A percentile compares a stretch with the other conserved stretches of the same genome.
Conservation (phyloP, 1,140 invertebrate species). For the Steinernema khuongi region DNA sequence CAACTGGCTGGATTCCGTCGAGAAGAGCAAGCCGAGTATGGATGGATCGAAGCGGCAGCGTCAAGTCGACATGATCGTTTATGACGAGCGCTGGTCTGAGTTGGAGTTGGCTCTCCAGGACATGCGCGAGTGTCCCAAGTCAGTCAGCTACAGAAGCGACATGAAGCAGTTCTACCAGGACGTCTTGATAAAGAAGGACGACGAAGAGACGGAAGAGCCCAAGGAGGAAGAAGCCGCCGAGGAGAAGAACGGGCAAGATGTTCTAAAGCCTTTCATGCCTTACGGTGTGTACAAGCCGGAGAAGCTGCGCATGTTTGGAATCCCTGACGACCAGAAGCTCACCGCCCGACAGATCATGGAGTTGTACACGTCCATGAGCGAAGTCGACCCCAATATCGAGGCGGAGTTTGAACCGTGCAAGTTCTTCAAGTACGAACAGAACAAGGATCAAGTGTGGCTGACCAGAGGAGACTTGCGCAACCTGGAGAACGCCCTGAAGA, state of each 20-base stretch:
- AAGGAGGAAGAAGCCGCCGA: slow-evolving; percentile 7
- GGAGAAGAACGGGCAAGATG: slow-evolving; percentile 3
- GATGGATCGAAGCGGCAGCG: slow-evolving; percentile 26
- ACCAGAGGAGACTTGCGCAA: slow-evolving; percentile 40
- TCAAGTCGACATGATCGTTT: slow-evolving; percentile 52
- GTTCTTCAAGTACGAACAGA: slow-evolving; percentile 47
- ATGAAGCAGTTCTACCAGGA: slow-evolving; percentile 10
- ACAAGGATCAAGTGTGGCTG: slow-evolving; percentile 46
- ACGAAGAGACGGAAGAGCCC: neutral
- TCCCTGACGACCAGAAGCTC: slow-evolving; percentile 55
- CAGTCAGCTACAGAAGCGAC: neutral
- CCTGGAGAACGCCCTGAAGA: slow-evolving; percentile 50
- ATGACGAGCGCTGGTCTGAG: slow-evolving; percentile 56
- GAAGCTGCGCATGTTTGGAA: slow-evolving; percentile 56
- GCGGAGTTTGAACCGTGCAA: slow-evolving; percentile 51
- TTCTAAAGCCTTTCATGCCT: slow-evolving; percentile 48
- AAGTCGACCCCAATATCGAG: slow-evolving; percentile 46
- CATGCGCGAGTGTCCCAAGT: slow-evolving; percentile 18
- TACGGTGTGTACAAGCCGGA: slow-evolving; percentile 56
- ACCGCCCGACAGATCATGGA: slow-evolving; percentile 55
- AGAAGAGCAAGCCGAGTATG: slow-evolving; percentile 35
- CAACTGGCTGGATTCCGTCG: slow-evolving; percentile 46
- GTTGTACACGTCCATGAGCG: slow-evolving; percentile 50
- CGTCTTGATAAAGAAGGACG: neutral
- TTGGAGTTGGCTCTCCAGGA: slow-evolving; percentile 45